Evolutionary conservation across 2,888 invertebrate species (phyloP), one percentile per base, ranked within the genome.

Genomic region (Endotricha flammealis): DNA sequence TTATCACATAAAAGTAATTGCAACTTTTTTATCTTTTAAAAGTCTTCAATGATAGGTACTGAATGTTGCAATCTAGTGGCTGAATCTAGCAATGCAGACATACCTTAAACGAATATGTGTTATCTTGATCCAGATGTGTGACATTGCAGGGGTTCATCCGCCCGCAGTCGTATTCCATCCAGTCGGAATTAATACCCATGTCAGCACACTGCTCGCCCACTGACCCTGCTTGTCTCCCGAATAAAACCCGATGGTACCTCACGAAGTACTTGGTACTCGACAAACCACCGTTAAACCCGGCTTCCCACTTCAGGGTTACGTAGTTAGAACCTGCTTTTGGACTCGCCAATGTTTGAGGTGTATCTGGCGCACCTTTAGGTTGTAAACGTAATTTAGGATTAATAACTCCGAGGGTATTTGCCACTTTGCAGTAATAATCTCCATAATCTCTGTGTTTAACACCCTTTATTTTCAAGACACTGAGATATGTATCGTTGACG

Each of bases 221-320:
- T 5, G 14, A 25, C 11, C 25, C 88, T 57, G 77, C 74, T 0
- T 90, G 88, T 0, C 59, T 50, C 2, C 51, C 43, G 9, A 91
- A 90, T 2, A 91, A 90, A 2, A 92, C 90, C 14, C 93, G 90
- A 28, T 92, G 90, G 67, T 94, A 95, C 17, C 92, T 90, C n/a
- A 95, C 93, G 59, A 94, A 94, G 77, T 94, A 95, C 64, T 95
- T 95, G 0, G 96, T 96, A 56, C 92, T 94, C 30, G 91, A 90
- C 36, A 95, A 78, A 0, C 97, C 97, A 0, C 97, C 97, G 68
- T 97, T 95, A 67, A 97, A 97, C 0, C 96, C 96, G 0, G 95
- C 91, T 58, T 94, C 93, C 96, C 96, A 97, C 39, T 90, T 89
- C 11, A 97, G 80, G 0, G 93, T 91, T 0, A 96, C 94, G 59